Evolutionary conservation across 2,113 vertebrate species (phyloP), one percentile per base, ranked within the genome.

Genomic region (Protomyctophum bolini): DNA sequence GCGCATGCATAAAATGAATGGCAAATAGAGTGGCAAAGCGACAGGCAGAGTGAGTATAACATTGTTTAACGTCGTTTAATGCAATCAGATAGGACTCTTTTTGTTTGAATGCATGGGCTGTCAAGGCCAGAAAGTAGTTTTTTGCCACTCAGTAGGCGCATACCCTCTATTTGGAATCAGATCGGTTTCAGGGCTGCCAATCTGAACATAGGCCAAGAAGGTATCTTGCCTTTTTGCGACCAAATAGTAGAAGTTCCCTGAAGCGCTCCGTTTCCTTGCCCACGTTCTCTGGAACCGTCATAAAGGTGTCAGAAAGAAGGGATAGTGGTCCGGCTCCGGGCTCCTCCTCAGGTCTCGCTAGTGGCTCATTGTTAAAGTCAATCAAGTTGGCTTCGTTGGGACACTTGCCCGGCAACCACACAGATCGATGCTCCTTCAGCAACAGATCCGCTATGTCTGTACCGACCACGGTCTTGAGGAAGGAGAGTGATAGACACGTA

Each of bases 331-430:
- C 95, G 4, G 96, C 94, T 54, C 93, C 96, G 0, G 94, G 92
- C 74, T 97, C 97, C 46, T 98, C 97, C 72, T 96, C 96, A 0
- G 85, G 94, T 8, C 91, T 94, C 48, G 93, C 95, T 83, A 97
- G 79, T 0, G 96, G 95, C 70, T 99, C 98, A 0, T 95, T 98
- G 74, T 91, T 98, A 70, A 99, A 99, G 83, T 99, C 98, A 2
- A 99, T 99, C 78, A 99, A 77, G 81, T 99, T 99, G 12, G 98
- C 95, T 74, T 99, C 97, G 1, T 97, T 96, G 46, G 98, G 98
- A 0, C 97, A 97, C 82, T 99, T 99, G 21, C 97, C 98, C 0
- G 98, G 98, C 48, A 99, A 93, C 98, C 98, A 99, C 48, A 94
- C 95, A 0, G 97, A 98, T 62, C 92, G 95, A 75, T 99, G 97